Evolutionary conservation across 2,797 vertebrate species (phyloP), one percentile per base, ranked within the genome.

Genomic region (Ispidina picta): DNA sequence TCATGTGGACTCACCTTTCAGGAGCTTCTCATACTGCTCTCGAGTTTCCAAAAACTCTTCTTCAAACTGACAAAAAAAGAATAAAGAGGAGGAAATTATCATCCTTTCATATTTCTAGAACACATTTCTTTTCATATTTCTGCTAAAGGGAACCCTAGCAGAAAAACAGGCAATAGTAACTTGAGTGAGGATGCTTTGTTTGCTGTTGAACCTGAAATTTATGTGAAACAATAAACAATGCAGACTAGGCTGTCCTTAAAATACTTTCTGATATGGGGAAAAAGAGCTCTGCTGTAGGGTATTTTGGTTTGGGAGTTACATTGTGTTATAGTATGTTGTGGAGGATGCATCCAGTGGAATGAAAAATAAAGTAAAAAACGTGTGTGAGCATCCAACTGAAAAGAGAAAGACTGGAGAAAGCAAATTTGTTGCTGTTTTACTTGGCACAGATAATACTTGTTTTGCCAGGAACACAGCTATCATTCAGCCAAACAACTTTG

Each of bases 21-120:
- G 49, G 14, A 99, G 90, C 64, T 98, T 98, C 41, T 97, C 83
- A 95, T 97, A 98, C 37, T 99, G 97, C 22, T 98, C 98, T 43
- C 89, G 96, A 7, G 95, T 98, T 83, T 97, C 97, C 81, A 99
- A 70, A 93, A 95, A 75, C 35, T 98, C 93, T 91, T 99, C 98
- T 62, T 99, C 98, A 95, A 98, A 99, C 98, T 99, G 97, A 69
- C 62, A 80, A 75, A 90, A 39, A 79, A 37, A 51, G 69, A 79
- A 60, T 6, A 39, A 75, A 10, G 15, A 43, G 48, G n/a, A 74
- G 18, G 22, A 83, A 86, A 55, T 26, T 0, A 86, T 16, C 3
- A 7, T 37, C 8, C 81, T 69, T 51, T 74, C 35, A 78, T 20
- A 56, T 41, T 84, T 84, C 41, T 68, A 41, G 33, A 82, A 51